phyloP scores from a whole-genome alignment of 1,140 invertebrate genomes.

The Papilio helenus region DNA sequence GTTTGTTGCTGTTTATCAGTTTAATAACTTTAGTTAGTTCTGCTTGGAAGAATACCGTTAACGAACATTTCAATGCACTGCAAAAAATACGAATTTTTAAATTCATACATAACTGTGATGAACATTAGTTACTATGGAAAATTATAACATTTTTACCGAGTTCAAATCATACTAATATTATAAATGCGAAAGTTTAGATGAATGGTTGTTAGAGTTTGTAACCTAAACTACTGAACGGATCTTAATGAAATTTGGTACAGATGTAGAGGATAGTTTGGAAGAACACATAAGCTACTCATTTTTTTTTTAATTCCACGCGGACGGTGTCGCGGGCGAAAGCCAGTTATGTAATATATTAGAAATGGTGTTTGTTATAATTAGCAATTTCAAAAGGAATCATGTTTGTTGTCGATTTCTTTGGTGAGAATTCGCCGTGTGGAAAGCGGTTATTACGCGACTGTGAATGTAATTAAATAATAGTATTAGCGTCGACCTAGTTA shows the following conservation, averaged over 20 bases:
- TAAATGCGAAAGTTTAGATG: too few relatives aligned
- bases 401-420: background rate
- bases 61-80: background rate
- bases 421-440: background rate
- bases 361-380: background rate
- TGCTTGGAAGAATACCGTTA: conserved; percentile 2
- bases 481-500: conserved; percentile 32
- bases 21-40: background rate
- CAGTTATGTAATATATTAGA: too few relatives aligned
- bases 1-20: background rate
- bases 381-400: background rate
- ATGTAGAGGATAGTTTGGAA: too few relatives aligned
- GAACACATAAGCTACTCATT: too few relatives aligned
- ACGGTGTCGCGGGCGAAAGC: too few relatives aligned
- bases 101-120: background rate
- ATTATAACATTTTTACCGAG: background rate
- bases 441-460: background rate
- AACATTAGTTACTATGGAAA: background rate
- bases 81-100: background rate
- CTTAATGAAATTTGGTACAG: too few relatives aligned
- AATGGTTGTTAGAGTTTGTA: too few relatives aligned
- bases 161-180: too few relatives aligned
- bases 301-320: too few relatives aligned
- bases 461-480: conserved; percentile 12
- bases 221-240: too few relatives aligned